Conservation (phyloP, 2,797 vertebrate genomes). For the Acanthurus leucopareius region DNA sequence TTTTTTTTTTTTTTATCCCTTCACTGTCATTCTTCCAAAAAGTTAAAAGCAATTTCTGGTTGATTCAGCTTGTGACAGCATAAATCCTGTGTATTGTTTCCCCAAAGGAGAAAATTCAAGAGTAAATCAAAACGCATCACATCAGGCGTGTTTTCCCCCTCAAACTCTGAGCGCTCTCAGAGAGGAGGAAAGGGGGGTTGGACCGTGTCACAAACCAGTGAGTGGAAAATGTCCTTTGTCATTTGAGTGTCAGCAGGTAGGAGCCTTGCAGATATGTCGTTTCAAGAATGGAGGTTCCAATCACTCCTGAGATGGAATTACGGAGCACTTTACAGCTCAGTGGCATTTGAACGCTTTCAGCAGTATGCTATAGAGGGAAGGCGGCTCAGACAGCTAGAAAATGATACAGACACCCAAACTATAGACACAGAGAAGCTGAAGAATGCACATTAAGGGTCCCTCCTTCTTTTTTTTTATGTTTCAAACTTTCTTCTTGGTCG, state of each 20-base stretch:
- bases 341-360: slow-evolving; percentile 70
- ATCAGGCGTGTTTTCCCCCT: slow-evolving; percentile 21
- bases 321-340: slow-evolving; percentile 77
- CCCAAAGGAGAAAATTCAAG: slow-evolving; percentile 42
- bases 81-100: slow-evolving; percentile 53
- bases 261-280: slow-evolving; percentile 64
- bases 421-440: slow-evolving; percentile 33
- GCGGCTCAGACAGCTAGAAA: slow-evolving; percentile 61
- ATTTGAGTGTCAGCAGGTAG: slow-evolving; percentile 71
- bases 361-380: slow-evolving; percentile 43
- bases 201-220: slow-evolving; percentile 65
- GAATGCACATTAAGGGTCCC: slow-evolving; percentile 34
- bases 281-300: slow-evolving; percentile 71
- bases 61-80: slow-evolving; percentile 52
- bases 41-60: slow-evolving; percentile 48
- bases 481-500: background rate
- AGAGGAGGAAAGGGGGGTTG: slow-evolving; percentile 13
- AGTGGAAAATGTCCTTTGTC: slow-evolving; percentile 76
- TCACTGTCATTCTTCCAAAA: slow-evolving; percentile 32
- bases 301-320: slow-evolving; percentile 82
- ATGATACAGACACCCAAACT: slow-evolving; percentile 51
- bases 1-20: background rate
- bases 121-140: slow-evolving; percentile 45
- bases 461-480: slow-evolving; percentile 16
- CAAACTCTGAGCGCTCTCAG: slow-evolving; percentile 37